These are phyloP conservation scores for Dolomedes plantarius DNA, from an alignment of 2,888 invertebrate genomes.

Conservation along the genomic window DNA sequence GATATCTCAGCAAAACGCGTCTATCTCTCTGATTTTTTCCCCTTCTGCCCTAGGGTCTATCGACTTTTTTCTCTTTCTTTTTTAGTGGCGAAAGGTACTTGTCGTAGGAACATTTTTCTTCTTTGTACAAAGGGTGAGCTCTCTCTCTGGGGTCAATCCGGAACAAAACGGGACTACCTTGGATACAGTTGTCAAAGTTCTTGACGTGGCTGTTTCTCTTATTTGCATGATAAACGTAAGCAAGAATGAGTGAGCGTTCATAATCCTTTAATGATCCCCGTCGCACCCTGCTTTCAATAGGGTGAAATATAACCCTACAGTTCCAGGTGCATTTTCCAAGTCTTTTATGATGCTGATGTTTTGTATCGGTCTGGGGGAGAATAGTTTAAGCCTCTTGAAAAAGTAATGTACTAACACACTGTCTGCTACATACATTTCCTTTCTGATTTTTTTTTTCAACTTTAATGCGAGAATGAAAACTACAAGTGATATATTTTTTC, in stretches of 20 bases:
- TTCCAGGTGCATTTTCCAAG: not conserved
- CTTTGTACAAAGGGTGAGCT: not conserved
- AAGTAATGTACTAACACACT: too few relatives aligned
- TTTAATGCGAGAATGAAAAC: too few relatives aligned
- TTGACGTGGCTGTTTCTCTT: not conserved
- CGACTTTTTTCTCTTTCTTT: too few relatives aligned
- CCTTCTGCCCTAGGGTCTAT: too few relatives aligned
- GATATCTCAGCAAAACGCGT: too few relatives aligned
- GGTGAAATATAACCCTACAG: slow-evolving; percentile 1
- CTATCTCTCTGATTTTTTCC: too few relatives aligned
- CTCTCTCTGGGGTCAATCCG: not conserved
- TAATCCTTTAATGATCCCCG: slow-evolving; percentile 9
- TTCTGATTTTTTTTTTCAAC: not conserved
- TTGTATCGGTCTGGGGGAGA: not conserved
- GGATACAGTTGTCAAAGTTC: slow-evolving; percentile 18
- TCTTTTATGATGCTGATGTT: not conserved
- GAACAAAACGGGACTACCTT: not conserved
- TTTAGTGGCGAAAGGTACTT: too few relatives aligned
- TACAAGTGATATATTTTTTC: too few relatives aligned
- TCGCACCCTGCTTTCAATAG: not conserved
- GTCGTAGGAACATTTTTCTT: not conserved
- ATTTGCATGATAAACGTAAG: not conserved
- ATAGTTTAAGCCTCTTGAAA: not conserved
- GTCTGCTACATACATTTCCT: too few relatives aligned
- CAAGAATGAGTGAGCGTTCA: not conserved